phyloP scores from a whole-genome alignment of 2,888 invertebrate genomes.

The Stenurella melanura region DNA sequence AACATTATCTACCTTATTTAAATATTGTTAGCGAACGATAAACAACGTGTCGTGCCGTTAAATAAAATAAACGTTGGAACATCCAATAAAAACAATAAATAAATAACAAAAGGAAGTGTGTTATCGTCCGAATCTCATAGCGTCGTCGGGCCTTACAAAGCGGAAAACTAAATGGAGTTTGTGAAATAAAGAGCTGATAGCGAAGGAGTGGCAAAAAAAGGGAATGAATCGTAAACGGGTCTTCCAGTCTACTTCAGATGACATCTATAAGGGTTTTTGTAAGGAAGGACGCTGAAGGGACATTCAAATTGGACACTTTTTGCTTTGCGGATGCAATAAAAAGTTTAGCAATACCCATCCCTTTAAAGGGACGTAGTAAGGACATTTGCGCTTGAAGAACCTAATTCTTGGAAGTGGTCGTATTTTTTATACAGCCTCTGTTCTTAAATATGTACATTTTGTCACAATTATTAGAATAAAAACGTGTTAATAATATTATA shows the following conservation, averaged over 20 bases:
- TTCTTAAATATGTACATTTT: too few species aligned
- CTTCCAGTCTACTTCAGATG: conserved; percentile 18
- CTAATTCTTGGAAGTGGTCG: background rate
- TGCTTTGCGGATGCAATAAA: background rate
- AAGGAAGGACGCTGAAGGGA: conserved; percentile 1
- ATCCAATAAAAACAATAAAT: conserved; percentile 1
- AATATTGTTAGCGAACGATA: conserved; percentile 7
- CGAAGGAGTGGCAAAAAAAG: conserved; percentile 15
- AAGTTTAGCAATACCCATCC: background rate
- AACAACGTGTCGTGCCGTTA: background rate
- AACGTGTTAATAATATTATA: too few species aligned
- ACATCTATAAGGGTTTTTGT: conserved; percentile 17
- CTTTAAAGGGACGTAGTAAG: too few species aligned
- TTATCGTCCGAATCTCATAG: conserved; percentile 5
- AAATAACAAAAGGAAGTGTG: conserved; percentile 19
- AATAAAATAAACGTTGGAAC: conserved; percentile 14
- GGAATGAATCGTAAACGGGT: conserved; percentile 4
- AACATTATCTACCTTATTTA: conserved; percentile 17
- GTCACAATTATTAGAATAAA: too few species aligned
- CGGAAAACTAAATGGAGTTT: conserved; percentile 8
- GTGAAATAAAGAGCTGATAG: conserved; percentile 26
- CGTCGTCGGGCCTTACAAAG: background rate
- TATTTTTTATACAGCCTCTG: too few species aligned
- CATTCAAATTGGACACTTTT: conserved; percentile 25
- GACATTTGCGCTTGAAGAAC: background rate